Evolutionary conservation across 2,797 vertebrate species (phyloP).

Genomic region (Cuniculus paca): DNA sequence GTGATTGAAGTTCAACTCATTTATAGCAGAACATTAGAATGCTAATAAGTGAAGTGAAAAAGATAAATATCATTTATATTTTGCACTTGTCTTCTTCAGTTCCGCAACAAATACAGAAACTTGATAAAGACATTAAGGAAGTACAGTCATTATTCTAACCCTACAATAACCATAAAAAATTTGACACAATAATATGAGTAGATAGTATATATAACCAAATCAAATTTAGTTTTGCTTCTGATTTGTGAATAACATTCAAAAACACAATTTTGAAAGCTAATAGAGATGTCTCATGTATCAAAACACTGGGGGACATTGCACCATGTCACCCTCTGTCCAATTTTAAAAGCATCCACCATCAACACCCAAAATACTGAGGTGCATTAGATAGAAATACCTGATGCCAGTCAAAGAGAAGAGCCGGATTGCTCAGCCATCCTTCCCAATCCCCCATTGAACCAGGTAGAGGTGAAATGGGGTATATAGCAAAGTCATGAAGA

Average conservation of each 20-base stretch:
- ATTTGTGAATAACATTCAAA: constrained; percentile 60
- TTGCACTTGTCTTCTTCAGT: background rate
- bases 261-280: constrained; percentile 54
- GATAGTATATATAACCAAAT: constrained; percentile 30
- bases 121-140: background rate
- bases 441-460: constrained; percentile 91
- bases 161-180: background rate
- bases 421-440: constrained; percentile 92
- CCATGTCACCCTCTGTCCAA: constrained; percentile 33
- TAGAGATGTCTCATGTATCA: constrained; percentile 24
- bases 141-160: background rate
- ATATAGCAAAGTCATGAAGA: constrained; percentile 94
- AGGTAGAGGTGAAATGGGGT: constrained; percentile 93
- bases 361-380: constrained; percentile 76
- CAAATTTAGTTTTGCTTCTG: constrained; percentile 49
- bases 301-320: constrained; percentile 43
- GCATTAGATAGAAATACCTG: constrained; percentile 81
- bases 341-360: constrained; percentile 37
- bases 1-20: constrained; percentile 20
- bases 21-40: constrained; percentile 44
- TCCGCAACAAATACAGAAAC: constrained; percentile 9
- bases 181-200: background rate
- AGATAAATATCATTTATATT: background rate
- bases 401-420: constrained; percentile 85
- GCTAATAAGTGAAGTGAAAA: background rate